Conservation (phyloP, 1,140 invertebrate species). For the Cydia fagiglandana region DNA sequence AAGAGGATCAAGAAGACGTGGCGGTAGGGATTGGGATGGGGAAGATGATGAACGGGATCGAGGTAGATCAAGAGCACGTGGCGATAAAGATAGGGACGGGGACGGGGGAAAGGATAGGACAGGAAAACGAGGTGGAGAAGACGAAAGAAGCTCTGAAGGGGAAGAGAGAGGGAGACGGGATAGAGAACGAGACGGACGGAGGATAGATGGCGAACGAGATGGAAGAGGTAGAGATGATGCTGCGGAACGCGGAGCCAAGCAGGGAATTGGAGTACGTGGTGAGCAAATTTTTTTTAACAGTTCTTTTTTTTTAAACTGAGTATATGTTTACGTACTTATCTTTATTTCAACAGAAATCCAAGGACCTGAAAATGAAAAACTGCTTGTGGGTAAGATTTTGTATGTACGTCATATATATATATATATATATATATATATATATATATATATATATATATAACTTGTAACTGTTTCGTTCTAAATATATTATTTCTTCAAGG, state of each 20-base stretch:
- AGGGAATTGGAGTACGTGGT: neutral
- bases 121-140: neutral
- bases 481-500: too few relatives aligned
- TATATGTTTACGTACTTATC: neutral
- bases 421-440: too few relatives aligned
- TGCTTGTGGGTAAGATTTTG: conserved; percentile 48
- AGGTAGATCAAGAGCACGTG: too few relatives aligned
- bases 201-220: neutral
- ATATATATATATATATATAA: too few relatives aligned
- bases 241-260: neutral
- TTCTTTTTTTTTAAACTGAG: neutral
- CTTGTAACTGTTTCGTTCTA: too few relatives aligned
- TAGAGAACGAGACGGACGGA: conserved; percentile 3
- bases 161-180: neutral
- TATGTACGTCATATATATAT: too few relatives aligned
- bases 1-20: too few relatives aligned
- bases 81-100: neutral
- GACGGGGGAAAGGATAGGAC: neutral
- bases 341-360: conserved; percentile 37
- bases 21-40: too few relatives aligned
- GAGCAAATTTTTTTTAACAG: neutral
- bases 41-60: neutral
- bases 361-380: conserved; percentile 42
- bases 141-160: neutral
- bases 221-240: neutral